Conservation (phyloP, 2,113 vertebrate genomes). For the Hemiprocne comata region DNA sequence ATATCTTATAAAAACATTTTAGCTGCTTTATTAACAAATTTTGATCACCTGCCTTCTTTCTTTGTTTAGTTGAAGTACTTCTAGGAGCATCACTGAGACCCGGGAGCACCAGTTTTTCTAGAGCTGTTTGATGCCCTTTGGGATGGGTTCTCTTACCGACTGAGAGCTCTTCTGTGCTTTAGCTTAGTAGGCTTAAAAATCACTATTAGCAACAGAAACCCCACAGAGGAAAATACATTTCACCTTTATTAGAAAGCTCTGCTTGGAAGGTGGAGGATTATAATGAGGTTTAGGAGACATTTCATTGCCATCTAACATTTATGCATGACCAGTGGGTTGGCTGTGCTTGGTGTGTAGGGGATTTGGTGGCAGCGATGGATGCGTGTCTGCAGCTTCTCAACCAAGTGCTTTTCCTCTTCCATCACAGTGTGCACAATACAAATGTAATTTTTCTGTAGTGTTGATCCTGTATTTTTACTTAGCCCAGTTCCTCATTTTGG, state of each 20-base stretch:
- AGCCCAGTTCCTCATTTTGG: neutral
- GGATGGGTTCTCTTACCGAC: neutral
- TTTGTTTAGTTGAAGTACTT: neutral
- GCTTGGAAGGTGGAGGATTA: neutral
- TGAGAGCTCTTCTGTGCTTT: neutral
- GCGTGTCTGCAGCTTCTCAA: neutral
- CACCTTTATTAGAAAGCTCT: neutral
- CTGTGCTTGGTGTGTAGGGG: neutral
- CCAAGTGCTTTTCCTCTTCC: accelerated
- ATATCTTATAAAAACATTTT: neutral
- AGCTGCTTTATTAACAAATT: neutral
- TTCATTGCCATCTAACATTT: neutral
- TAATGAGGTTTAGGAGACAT: neutral
- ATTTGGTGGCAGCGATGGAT: neutral
- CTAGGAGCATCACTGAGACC: neutral
- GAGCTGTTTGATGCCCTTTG: neutral
- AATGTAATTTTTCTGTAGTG: neutral
- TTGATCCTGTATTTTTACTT: neutral
- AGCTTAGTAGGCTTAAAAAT: neutral
- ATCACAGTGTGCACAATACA: neutral
- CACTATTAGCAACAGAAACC: neutral
- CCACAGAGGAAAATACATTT: neutral
- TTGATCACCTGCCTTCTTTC: neutral
- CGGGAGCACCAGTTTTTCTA: neutral
- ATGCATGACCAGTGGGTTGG: neutral